Percentiles rank a stretch among this genome's conserved stretches.
Conservation (phyloP, 2,888 invertebrate species). For the Acanthosepion lycidas region DNA sequence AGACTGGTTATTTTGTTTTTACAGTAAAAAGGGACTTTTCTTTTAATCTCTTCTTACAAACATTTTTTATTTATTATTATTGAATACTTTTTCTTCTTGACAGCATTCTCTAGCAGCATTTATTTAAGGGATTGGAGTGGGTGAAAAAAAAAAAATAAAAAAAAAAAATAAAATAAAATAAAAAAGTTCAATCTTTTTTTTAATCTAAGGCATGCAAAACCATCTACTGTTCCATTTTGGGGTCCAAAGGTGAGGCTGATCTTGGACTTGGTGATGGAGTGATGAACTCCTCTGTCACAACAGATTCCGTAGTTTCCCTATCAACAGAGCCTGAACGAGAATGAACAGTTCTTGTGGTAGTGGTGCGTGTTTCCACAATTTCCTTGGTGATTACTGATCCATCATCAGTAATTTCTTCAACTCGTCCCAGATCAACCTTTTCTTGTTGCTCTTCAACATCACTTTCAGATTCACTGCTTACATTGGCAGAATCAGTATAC, state of each 20-base stretch:
- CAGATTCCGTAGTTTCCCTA: slow-evolving; percentile 8
- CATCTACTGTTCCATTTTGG: neutral
- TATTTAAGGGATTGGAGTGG: neutral
- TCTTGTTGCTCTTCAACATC: slow-evolving; percentile 56
- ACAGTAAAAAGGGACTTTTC: neutral
- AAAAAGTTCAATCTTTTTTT: neutral
- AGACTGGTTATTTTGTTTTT: neutral
- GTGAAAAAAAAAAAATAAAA: neutral
- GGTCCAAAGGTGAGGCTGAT: slow-evolving; percentile 35
- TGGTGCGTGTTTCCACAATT: slow-evolving; percentile 57
- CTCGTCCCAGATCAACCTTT: slow-evolving; percentile 53
- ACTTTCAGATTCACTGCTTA: slow-evolving; percentile 43
- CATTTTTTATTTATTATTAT: neutral
- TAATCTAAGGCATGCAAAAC: neutral
- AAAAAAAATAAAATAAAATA: neutral
- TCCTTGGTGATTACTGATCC: slow-evolving; percentile 58
- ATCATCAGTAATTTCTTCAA: slow-evolving; percentile 54
- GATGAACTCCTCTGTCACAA: slow-evolving; percentile 39
- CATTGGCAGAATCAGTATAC: slow-evolving; percentile 49
- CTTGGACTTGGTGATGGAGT: slow-evolving; percentile 41
- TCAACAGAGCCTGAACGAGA: slow-evolving; percentile 37
- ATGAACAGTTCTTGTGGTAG: slow-evolving; percentile 53
- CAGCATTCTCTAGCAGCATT: slow-evolving; percentile 22
- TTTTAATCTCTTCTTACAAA: neutral
- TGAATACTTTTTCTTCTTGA: slow-evolving; percentile 18